A percentile compares a stretch with the other conserved stretches of the same genome.
These are phyloP conservation scores for Seriola quinqueradiata DNA, from an alignment of 2,113 vertebrate genomes.

Conservation along the genomic window DNA sequence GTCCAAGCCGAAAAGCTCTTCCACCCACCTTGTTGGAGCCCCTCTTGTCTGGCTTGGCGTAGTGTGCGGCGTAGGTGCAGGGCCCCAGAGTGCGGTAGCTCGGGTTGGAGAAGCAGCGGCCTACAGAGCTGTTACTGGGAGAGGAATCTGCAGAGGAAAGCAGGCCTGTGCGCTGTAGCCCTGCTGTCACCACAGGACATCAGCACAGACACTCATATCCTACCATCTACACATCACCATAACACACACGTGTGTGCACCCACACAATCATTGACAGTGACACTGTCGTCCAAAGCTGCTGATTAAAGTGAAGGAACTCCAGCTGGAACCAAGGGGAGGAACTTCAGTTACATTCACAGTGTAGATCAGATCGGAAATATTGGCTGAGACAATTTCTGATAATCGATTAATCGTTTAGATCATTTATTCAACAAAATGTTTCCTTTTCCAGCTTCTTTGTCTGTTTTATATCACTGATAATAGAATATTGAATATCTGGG, in stretches of 20 bases:
- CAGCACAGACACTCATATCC: not conserved
- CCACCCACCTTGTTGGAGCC: constrained; percentile 85
- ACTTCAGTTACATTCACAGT: not conserved
- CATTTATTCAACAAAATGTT: not conserved
- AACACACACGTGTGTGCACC: not conserved
- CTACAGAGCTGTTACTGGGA: constrained; percentile 75
- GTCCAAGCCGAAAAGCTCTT: too few species aligned
- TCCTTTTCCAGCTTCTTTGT: too few species aligned
- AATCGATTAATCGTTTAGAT: not conserved
- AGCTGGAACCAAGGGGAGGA: not conserved
- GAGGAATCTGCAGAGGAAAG: constrained; percentile 88
- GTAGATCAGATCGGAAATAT: not conserved
- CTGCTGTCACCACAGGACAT: constrained; percentile 57
- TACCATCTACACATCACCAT: not conserved
- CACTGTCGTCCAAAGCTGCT: not conserved
- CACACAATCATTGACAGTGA: not conserved
- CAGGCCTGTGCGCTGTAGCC: constrained; percentile 69
- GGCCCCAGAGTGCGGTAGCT: constrained; percentile 89
- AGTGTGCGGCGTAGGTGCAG: constrained; percentile 87
- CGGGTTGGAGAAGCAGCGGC: constrained; percentile 91
- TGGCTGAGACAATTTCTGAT: not conserved
- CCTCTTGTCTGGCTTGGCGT: constrained; percentile 87
- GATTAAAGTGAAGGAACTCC: not conserved
- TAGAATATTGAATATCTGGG: too few species aligned
- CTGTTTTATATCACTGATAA: too few species aligned